These are phyloP conservation scores for Ceratitis capitata DNA, from an alignment of 1,140 invertebrate genomes.

Conservation along the genomic window DNA sequence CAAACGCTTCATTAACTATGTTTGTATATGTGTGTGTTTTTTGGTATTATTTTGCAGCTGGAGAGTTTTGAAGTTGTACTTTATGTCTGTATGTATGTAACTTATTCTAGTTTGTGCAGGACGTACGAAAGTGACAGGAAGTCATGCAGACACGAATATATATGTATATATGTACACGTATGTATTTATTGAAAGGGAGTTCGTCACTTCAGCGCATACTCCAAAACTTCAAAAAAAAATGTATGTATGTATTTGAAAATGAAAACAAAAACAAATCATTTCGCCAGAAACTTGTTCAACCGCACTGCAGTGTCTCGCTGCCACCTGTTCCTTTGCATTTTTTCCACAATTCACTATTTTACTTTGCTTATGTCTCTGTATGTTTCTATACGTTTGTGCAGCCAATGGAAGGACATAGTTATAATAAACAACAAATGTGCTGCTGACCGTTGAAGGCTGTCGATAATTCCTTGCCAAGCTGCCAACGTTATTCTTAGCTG, in stretches of 20 bases:
- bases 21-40: no score
- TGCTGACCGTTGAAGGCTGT: constrained; percentile 14
- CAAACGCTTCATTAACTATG: not conserved
- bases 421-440: not conserved
- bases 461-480: not conserved
- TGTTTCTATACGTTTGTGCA: not conserved
- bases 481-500: not conserved
- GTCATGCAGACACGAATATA: not conserved
- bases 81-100: not conserved
- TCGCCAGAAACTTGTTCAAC: not conserved
- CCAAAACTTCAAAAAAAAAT: not conserved
- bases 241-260: no score
- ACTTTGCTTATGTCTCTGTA: not conserved
- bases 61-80: constrained; percentile 10
- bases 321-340: not conserved
- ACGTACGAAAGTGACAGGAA: constrained; percentile 16
- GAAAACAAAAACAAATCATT: not conserved
- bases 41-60: not conserved
- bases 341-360: not conserved
- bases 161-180: not conserved
- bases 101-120: not conserved
- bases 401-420: not conserved
- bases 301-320: not conserved
- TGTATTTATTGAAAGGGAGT: no score
- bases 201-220: not conserved